Conservation (phyloP, 2,797 vertebrate genomes). For the Aulostomus chinensis region DNA sequence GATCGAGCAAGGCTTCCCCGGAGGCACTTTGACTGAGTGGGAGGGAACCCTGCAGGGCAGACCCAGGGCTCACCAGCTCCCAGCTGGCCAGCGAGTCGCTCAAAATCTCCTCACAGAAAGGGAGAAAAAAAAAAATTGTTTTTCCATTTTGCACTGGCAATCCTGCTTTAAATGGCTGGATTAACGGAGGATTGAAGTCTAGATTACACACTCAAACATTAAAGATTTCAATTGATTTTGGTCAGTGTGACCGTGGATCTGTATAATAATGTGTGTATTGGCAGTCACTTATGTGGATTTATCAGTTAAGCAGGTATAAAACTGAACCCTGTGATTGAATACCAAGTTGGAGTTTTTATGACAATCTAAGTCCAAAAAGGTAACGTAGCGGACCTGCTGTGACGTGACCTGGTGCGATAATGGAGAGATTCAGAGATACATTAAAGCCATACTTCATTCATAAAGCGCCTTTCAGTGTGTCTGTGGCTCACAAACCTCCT, state of each 20-base stretch:
- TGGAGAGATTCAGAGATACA: no score
- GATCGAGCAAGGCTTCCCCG: slow-evolving; percentile 16
- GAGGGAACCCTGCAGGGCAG: slow-evolving; percentile 17
- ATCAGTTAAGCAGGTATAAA: slow-evolving; percentile 38
- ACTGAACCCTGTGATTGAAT: slow-evolving; percentile 24
- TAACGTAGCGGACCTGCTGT: slow-evolving; percentile 2
- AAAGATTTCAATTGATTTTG: slow-evolving; percentile 36
- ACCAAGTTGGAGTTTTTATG: slow-evolving; percentile 31
- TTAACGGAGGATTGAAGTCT: slow-evolving; percentile 13
- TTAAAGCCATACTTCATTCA: no score
- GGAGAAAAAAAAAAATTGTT: slow-evolving; percentile 2
- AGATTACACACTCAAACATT: slow-evolving; percentile 21
- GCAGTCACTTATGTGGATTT: slow-evolving; percentile 37
- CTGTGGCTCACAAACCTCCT: no score
- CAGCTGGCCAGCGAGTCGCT: slow-evolving; percentile 17
- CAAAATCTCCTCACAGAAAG: slow-evolving; percentile 1
- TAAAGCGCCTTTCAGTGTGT: no score
- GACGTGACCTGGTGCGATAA: slow-evolving; percentile 18
- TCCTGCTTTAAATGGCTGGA: slow-evolving; percentile 4
- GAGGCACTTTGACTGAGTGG: slow-evolving; percentile 2
- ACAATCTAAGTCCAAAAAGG: slow-evolving; percentile 26
- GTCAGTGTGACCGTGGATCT: slow-evolving; percentile 36
- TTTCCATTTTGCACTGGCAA: not conserved
- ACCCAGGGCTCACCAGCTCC: slow-evolving; percentile 11
- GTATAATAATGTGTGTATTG: slow-evolving; percentile 17